Base-by-base conservation (phyloP, 2,888 invertebrate species). In the Drosophila diplacantha region DNA sequence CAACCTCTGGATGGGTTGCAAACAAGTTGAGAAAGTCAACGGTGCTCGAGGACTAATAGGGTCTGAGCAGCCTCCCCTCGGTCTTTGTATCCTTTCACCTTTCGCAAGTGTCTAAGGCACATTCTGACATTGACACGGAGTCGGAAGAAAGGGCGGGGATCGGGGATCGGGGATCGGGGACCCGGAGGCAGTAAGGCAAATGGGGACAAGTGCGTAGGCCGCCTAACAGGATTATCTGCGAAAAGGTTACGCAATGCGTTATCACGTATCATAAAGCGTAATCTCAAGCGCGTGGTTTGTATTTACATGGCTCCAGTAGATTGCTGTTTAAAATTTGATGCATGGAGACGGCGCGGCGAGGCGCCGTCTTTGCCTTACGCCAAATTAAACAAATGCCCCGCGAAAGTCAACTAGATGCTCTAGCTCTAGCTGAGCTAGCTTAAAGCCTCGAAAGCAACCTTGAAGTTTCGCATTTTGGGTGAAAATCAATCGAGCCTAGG, bases 201-300 rank as follows among this genome's bases (percentile, higher is more conserved):
- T 24, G 24, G 24, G 43, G 54, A 37, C 64, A 63, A 62, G 64
- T 64, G 64, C 52, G 61, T 62, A 61, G 51, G 69, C 66, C 73
- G 72, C 72, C 74, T 78, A 76, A 81, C 83, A 55, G 75, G 85
- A 85, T 83, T 83, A 83, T 83, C 83, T 83, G 75, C 51, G 77
- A 79, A 83, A 79, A 79, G 83, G 81, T 82, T 82, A 82, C 75
- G 83, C 84, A 82, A 82, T 81, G 81, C 85, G 81, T 83, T 83
- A 81, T 81, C 81, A 81, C 85, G 81, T 81, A 81, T 84, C 83
- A 84, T 84, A 81, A 81, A 84, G 81, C 80, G 77, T 74, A 83
- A 83, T 83, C 82, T 71, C 67, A 46, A 66, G 78, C 67, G 84
- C 81, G 83, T 80, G 84, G 83, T 68, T 82, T 69, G 72, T 67